phyloP scores from a whole-genome alignment of 1,140 invertebrate genomes.

The Megalopta genalis region DNA sequence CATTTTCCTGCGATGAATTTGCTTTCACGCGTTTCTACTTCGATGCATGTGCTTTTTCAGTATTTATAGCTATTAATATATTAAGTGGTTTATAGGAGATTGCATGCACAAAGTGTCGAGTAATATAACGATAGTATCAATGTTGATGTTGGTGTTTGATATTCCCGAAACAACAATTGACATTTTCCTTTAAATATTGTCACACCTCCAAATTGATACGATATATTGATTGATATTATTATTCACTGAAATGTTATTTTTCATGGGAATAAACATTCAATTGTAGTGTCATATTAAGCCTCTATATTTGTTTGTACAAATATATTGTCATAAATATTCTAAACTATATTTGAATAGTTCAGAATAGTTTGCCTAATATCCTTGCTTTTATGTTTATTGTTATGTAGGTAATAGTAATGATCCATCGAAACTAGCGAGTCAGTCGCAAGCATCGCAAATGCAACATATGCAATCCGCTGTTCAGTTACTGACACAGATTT shows the following conservation, averaged over 20 bases:
- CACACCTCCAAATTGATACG: too few species aligned
- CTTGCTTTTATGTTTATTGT: conserved; percentile 16
- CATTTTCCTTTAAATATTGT: background rate
- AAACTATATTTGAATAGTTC: background rate
- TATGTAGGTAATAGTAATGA: conserved; percentile 71
- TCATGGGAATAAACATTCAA: too few species aligned
- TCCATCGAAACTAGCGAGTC: conserved; percentile 71
- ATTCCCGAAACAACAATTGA: background rate
- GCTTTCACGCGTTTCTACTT: conserved; percentile 9
- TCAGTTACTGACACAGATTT: conserved; percentile 74
- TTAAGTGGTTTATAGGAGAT: background rate
- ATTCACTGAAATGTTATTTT: too few species aligned
- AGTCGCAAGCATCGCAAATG: conserved; percentile 73
- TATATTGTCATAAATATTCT: background rate
- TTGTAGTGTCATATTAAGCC: too few species aligned
- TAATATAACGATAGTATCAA: background rate
- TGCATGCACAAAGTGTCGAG: background rate
- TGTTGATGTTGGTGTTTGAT: background rate
- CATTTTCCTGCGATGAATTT: conserved; percentile 51
- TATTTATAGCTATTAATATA: background rate
- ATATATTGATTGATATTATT: too few species aligned
- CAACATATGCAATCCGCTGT: conserved; percentile 76
- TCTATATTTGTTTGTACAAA: too few species aligned
- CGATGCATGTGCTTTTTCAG: conserved; percentile 14
- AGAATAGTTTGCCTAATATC: conserved; percentile 24